Evolutionary conservation across 1,140 invertebrate species (phyloP).

Genomic region (Oscheius sp.): DNA sequence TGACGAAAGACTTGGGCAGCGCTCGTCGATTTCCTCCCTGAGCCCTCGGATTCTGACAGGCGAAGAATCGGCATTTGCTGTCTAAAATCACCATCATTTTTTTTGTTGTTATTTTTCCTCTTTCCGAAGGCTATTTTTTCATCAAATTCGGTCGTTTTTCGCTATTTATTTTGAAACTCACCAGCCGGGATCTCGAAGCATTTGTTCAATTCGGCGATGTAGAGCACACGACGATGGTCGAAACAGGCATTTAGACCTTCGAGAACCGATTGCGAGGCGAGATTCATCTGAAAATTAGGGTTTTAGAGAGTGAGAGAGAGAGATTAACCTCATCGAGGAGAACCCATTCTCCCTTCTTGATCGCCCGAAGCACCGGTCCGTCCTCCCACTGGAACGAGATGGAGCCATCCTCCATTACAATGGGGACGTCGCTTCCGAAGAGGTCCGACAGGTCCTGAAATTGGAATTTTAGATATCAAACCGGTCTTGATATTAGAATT

Average conservation of each 20-base stretch:
- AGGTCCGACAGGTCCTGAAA: conserved; percentile 87
- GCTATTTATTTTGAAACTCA: too few relatives aligned
- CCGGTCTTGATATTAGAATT: neutral
- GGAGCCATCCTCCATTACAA: conserved; percentile 72
- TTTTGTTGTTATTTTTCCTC: too few relatives aligned
- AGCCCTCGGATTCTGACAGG: conserved; percentile 93
- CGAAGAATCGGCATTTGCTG: conserved; percentile 84
- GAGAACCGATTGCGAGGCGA: conserved; percentile 94
- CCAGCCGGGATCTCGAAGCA: neutral
- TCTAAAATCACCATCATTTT: conserved; percentile 70
- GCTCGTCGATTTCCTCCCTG: conserved; percentile 93
- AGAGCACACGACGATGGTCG: conserved; percentile 93
- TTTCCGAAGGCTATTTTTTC: too few relatives aligned
- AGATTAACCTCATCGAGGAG: conserved; percentile 86
- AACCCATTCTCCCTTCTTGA: conserved; percentile 91
- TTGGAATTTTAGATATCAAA: conserved; percentile 7
- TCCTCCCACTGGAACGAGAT: conserved; percentile 92
- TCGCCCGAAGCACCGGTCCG: conserved; percentile 85
- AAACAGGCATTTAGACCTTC: conserved; percentile 97
- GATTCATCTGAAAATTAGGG: conserved; percentile 71
- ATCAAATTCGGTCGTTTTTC: too few relatives aligned
- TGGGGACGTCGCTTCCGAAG: conserved; percentile 94
- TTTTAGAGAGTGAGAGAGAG: conserved; percentile 14
- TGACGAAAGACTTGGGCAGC: conserved; percentile 91
- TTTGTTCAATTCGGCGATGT: conserved; percentile 85